phyloP scores from a whole-genome alignment of 1,140 invertebrate genomes.

The Schlechtendalia chinensis region DNA sequence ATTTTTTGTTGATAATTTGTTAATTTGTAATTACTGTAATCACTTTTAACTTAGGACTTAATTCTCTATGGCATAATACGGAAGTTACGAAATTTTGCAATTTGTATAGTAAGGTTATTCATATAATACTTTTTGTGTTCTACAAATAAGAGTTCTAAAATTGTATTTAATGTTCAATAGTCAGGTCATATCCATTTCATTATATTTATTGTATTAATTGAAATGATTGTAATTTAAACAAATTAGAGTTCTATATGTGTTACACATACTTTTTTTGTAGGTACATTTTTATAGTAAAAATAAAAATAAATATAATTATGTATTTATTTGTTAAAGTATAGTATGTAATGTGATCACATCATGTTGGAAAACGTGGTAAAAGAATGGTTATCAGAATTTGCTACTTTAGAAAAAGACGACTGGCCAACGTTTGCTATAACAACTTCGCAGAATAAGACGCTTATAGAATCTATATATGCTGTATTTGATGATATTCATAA shows the following conservation, averaged over 20 bases:
- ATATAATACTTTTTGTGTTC: background rate
- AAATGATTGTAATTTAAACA: background rate
- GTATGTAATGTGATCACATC: conserved; percentile 49
- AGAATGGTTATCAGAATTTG: conserved; percentile 79
- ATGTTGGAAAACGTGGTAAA: conserved; percentile 75
- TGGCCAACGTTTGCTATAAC: conserved; percentile 73
- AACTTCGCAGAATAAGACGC: conserved; percentile 76
- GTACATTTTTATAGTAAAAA: background rate
- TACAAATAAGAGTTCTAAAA: too few relatives aligned
- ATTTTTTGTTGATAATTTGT: too few relatives aligned
- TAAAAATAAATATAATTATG: background rate
- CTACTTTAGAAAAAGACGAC: conserved; percentile 70
- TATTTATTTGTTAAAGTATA: background rate
- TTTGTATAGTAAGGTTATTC: background rate
- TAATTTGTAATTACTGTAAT: background rate
- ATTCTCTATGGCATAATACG: too few relatives aligned
- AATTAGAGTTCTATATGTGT: background rate
- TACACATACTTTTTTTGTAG: background rate
- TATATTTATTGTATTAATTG: background rate
- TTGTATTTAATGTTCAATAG: background rate
- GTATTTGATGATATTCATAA: conserved; percentile 64
- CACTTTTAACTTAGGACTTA: background rate
- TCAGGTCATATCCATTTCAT: background rate
- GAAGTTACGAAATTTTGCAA: background rate
- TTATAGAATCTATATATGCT: conserved; percentile 71